Evolutionary conservation across 1,140 invertebrate species (phyloP), one percentile per base, ranked within the genome.

Genomic region (Pinna nobilis): DNA sequence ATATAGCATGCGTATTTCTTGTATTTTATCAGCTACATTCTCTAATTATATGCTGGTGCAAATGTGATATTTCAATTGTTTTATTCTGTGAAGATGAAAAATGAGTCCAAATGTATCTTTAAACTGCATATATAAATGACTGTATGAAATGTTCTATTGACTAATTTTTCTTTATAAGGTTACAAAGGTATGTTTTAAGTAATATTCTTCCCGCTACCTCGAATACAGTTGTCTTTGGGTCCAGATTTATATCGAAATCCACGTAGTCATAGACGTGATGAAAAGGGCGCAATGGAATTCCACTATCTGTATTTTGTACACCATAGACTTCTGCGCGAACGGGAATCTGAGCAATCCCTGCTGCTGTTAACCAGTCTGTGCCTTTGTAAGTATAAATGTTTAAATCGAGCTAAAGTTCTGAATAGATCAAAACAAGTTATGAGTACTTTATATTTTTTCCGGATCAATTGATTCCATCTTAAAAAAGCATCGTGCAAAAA

Each of bases 181-280:
- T 11, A 11, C 15, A 51, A 51, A 51, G 15, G 15, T n/a, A n/a
- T 7, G n/a, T 41, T 18, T 61, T 23, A 44, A 39, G 25, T n/a
- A 61, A 33, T 13, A 50, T 33, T 35, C 39, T 47, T 28, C 15
- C 18, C 18, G 44, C 7, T 41, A 75, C 73, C 67, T 70, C 59
- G 60, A 75, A 75, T n/a, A 75, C 66, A 18, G 67, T 59, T 6
- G 59, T 61, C 2, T 35, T 37, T 20, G 60, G 59, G 33, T 70
- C 60, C 3, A 75, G 25, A 13, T 50, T 59, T 15, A 50, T 35
- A 28, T 47, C 49, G 28, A 75, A 75, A 28, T 75, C 67, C 9
- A 44, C 50, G 47, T 75, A 75, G n/a, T 75, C 73, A 28, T 75
- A 75, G 4, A 57, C 57, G 50, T 75, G 73, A 32, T 59, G 61